Evolutionary conservation across 2,888 invertebrate genomes (phyloP).

Genomic region (Dasypolia templi): DNA sequence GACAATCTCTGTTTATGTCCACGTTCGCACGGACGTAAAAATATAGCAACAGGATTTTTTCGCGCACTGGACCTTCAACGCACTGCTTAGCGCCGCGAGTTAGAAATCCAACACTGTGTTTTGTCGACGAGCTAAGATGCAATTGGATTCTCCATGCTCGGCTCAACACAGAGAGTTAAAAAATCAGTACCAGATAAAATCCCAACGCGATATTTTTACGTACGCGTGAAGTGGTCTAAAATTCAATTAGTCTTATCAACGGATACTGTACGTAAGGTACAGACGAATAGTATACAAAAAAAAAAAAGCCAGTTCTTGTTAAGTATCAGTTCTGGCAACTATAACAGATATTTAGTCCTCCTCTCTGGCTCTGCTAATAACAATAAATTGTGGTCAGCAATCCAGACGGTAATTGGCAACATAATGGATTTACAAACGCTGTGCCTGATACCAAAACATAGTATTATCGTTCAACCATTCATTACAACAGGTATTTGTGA

Average conservation of each 20-base stretch:
- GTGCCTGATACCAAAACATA: not conserved
- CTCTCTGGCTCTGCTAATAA: slow-evolving; percentile 15
- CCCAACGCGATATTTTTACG: no score
- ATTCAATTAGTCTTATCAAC: no score
- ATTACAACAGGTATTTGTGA: not conserved
- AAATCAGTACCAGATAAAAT: no score
- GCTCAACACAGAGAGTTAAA: no score
- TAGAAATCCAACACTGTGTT: no score
- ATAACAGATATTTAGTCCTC: not conserved
- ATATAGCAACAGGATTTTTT: no score
- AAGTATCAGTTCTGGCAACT: not conserved
- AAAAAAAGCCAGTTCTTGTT: not conserved
- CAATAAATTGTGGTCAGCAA: slow-evolving; percentile 31
- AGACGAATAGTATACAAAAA: not conserved
- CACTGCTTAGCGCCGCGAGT: no score
- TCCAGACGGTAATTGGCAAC: slow-evolving; percentile 12
- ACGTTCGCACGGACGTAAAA: no score
- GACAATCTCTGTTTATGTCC: not conserved
- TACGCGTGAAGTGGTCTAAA: no score
- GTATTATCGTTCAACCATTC: not conserved
- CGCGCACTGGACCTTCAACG: no score
- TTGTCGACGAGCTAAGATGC: no score
- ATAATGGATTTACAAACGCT: slow-evolving; percentile 19
- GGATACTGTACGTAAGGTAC: not conserved
- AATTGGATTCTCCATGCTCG: no score